phyloP scores from a whole-genome alignment of 2,797 vertebrate species.

The Diplodus sargus region DNA sequence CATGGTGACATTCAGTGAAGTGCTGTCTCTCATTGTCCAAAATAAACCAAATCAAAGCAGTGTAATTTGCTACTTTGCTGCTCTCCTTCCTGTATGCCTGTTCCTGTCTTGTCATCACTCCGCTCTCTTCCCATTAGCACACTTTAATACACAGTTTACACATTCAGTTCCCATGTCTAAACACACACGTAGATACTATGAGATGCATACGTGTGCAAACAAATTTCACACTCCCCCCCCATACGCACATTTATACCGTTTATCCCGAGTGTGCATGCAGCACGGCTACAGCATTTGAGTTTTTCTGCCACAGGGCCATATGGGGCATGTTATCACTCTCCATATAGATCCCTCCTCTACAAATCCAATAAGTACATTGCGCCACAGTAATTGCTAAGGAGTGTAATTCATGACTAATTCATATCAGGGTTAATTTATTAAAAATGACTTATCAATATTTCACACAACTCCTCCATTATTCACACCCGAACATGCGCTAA shows the following conservation, averaged over 20 bases:
- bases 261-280: constrained; percentile 32
- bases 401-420: constrained; percentile 80
- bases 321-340: constrained; percentile 57
- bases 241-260: constrained; percentile 19
- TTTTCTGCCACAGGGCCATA: constrained; percentile 37
- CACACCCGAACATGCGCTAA: constrained; percentile 74
- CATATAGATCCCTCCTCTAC: constrained; percentile 53
- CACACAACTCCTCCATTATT: constrained; percentile 79
- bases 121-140: constrained; percentile 42
- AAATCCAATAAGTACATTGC: constrained; percentile 68
- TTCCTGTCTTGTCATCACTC: constrained; percentile 18
- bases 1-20: constrained; percentile 25
- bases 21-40: constrained; percentile 13
- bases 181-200: constrained; percentile 40
- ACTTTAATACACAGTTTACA: constrained; percentile 80
- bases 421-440: constrained; percentile 81
- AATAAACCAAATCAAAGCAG: constrained; percentile 15
- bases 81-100: not conserved
- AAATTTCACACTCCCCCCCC: constrained; percentile 39
- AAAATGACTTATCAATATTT: constrained; percentile 83
- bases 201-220: constrained; percentile 47
- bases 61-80: not conserved
- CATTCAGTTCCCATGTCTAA: constrained; percentile 73
- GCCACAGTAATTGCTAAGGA: constrained; percentile 76
- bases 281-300: constrained; percentile 31